These are phyloP conservation scores for Apeira syringaria DNA, from an alignment of 2,888 invertebrate genomes.

Conservation along the genomic window DNA sequence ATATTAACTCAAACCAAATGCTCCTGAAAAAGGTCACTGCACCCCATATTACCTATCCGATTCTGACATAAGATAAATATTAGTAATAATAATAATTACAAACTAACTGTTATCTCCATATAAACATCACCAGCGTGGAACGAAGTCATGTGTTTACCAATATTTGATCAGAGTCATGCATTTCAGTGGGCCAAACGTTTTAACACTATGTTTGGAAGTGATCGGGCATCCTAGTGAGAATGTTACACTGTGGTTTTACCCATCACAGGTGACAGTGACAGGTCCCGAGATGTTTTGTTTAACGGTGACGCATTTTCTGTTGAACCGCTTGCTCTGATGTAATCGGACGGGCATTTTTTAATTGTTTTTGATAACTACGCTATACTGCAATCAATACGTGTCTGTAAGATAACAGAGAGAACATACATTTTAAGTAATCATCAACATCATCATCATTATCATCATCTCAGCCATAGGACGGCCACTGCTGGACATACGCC, in stretches of 20 bases:
- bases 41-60: neutral
- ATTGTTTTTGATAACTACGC: no score
- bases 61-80: conserved; percentile 22
- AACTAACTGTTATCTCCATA: conserved; percentile 36
- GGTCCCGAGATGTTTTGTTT: conserved; percentile 5
- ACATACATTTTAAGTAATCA: no score
- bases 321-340: no score
- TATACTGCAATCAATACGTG: no score
- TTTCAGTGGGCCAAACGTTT: conserved; percentile 26
- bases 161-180: conserved; percentile 57
- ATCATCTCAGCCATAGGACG: no score
- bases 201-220: conserved; percentile 35
- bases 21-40: conserved; percentile 5
- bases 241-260: conserved; percentile 3
- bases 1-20: no score
- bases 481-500: no score
- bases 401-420: no score
- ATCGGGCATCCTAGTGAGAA: conserved; percentile 6
- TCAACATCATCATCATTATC: no score
- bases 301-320: neutral
- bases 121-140: conserved; percentile 40
- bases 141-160: conserved; percentile 54
- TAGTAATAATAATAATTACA: conserved; percentile 15
- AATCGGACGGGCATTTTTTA: no score
- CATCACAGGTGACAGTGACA: conserved; percentile 9